Percentiles rank a stretch among this genome's conserved stretches.
phyloP scores from a whole-genome alignment of 1,140 invertebrate species.

The Drosophila sp. region DNA sequence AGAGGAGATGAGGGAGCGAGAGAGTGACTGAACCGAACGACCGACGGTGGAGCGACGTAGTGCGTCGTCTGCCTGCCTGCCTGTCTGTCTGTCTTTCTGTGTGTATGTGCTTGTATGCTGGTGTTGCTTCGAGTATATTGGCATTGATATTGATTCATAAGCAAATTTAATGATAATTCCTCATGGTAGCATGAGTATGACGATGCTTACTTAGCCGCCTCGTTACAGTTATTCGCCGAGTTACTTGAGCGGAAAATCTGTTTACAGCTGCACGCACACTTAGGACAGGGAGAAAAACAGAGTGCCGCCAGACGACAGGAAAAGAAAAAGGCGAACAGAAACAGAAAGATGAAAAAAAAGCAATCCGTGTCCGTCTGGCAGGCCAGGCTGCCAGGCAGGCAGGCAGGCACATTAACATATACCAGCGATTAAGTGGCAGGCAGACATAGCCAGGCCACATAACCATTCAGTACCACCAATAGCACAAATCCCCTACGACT shows the following conservation, averaged over 20 bases:
- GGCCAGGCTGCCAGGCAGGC: constrained; percentile 28
- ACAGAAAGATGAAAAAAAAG: constrained; percentile 29
- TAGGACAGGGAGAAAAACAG: constrained; percentile 43
- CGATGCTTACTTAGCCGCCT: constrained; percentile 54
- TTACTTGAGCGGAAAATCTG: constrained; percentile 80
- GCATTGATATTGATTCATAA: constrained; percentile 79
- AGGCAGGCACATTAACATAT: constrained; percentile 58
- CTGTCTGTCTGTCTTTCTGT: constrained; percentile 7
- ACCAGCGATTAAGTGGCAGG: constrained; percentile 68
- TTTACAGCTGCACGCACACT: constrained; percentile 82
- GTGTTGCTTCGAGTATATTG: constrained; percentile 36
- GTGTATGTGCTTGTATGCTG: constrained; percentile 30
- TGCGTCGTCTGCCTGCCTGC: constrained; percentile 6
- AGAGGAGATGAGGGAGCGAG: neutral
- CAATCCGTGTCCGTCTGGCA: constrained; percentile 33
- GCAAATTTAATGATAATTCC: constrained; percentile 80
- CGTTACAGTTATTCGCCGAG: constrained; percentile 76
- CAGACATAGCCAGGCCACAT: constrained; percentile 43
- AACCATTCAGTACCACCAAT: constrained; percentile 8
- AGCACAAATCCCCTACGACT: neutral
- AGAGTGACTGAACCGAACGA: constrained; percentile 18
- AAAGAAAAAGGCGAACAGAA: constrained; percentile 27
- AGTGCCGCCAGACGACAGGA: constrained; percentile 18
- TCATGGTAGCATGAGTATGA: constrained; percentile 26
- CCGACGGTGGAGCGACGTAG: neutral